Percentiles rank a stretch among this genome's conserved stretches.
Conservation (phyloP, 1,140 invertebrate genomes). For the Bursaphelenchus mucronatus region DNA sequence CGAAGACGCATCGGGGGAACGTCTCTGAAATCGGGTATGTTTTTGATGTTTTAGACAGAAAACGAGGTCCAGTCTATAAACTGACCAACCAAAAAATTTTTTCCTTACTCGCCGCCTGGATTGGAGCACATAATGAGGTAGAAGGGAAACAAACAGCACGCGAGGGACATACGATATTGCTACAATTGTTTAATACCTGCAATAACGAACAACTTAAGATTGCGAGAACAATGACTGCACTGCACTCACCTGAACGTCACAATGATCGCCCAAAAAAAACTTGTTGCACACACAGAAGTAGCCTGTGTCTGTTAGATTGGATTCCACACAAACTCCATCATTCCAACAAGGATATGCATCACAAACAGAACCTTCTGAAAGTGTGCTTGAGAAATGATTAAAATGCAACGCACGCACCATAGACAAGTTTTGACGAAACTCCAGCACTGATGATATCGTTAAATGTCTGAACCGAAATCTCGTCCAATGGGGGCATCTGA, state of each 20-base stretch:
- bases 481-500: slow-evolving; percentile 16
- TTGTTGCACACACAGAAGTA: slow-evolving; percentile 30
- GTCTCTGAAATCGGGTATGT: slow-evolving; percentile 7
- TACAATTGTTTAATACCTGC: slow-evolving; percentile 11
- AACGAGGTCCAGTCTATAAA: too few relatives aligned
- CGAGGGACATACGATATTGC: slow-evolving; percentile 3
- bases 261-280: slow-evolving; percentile 25
- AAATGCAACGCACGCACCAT: slow-evolving; percentile 19
- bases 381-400: not conserved
- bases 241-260: slow-evolving; percentile 19
- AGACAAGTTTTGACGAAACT: slow-evolving; percentile 30
- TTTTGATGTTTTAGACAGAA: too few relatives aligned
- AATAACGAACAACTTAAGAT: slow-evolving; percentile 20
- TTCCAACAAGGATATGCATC: slow-evolving; percentile 34
- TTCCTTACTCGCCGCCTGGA: too few relatives aligned
- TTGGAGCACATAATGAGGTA: too few relatives aligned
- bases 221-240: not conserved
- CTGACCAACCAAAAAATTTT: too few relatives aligned
- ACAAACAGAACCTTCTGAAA: slow-evolving; percentile 29
- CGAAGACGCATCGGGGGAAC: slow-evolving; percentile 2
- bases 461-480: slow-evolving; percentile 22
- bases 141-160: too few relatives aligned
- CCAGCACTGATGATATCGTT: slow-evolving; percentile 34
- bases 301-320: slow-evolving; percentile 16
- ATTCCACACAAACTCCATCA: slow-evolving; percentile 29